Percentiles rank a stretch among this genome's conserved stretches.
These are phyloP conservation scores for Setipinna tenuifilis DNA, from an alignment of 2,797 vertebrate genomes.

Conservation along the genomic window DNA sequence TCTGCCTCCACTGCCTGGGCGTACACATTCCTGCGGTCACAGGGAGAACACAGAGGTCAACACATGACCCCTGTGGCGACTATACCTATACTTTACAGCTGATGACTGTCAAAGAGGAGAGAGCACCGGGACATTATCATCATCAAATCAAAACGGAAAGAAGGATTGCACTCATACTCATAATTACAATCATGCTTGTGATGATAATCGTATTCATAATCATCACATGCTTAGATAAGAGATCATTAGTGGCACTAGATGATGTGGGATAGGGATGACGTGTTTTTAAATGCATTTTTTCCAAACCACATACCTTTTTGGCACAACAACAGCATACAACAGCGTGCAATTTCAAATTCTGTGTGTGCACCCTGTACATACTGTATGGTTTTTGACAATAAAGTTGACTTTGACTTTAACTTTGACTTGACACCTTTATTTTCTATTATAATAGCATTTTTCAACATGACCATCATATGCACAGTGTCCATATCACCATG, in stretches of 20 bases:
- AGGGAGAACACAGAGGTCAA: neutral
- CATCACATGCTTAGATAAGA: neutral
- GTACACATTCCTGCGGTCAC: conserved; percentile 60
- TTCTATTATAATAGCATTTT: too few species aligned
- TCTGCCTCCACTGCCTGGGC: conserved; percentile 63
- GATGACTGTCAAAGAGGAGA: neutral
- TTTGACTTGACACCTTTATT: too few species aligned
- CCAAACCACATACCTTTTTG: too few species aligned
- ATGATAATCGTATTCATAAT: neutral
- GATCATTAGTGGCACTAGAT: neutral
- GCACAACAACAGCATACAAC: too few species aligned
- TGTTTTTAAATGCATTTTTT: neutral
- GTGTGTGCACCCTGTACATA: too few species aligned
- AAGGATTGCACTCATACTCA: neutral
- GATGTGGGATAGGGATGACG: neutral
- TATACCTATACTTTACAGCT: neutral
- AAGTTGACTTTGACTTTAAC: too few species aligned
- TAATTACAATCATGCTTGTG: neutral
- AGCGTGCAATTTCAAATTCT: too few species aligned
- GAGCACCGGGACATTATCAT: neutral
- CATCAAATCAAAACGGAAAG: neutral
- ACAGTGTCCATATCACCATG: neutral
- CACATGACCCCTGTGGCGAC: neutral
- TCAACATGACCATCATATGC: too few species aligned
- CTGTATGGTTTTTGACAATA: too few species aligned